These are phyloP conservation scores for Montifringilla adamsi DNA, from an alignment of 2,113 vertebrate genomes.

Conservation along the genomic window DNA sequence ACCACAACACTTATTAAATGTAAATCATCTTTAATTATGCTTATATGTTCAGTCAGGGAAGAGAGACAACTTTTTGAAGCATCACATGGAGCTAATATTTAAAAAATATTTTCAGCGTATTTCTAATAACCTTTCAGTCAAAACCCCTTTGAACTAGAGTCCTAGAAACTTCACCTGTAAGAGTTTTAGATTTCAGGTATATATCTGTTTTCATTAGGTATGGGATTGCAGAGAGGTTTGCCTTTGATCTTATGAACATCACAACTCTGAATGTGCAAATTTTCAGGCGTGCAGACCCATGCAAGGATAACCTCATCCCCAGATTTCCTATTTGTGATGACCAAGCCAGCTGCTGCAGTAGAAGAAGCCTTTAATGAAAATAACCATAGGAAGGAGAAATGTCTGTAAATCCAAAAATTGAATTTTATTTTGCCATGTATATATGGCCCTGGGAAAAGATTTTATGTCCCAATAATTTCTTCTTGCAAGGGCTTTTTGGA, in stretches of 20 bases:
- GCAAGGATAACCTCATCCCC: background rate
- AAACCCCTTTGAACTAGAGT: background rate
- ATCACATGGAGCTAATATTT: background rate
- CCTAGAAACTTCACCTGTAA: background rate
- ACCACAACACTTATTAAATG: background rate
- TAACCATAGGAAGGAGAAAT: background rate
- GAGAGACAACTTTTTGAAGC: background rate
- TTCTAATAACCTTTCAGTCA: background rate
- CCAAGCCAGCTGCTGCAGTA: background rate
- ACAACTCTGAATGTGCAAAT: background rate
- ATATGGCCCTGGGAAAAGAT: rapidly evolving
- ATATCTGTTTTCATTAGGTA: background rate
- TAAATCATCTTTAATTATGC: background rate
- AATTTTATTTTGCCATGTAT: background rate
- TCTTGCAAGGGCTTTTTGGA: background rate
- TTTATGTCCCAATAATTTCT: background rate
- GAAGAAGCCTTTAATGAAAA: background rate
- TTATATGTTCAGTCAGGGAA: background rate
- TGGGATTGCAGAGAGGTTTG: background rate
- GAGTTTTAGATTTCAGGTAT: background rate
- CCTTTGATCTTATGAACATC: background rate
- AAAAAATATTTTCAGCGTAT: background rate
- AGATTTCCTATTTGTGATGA: background rate
- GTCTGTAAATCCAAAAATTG: background rate
- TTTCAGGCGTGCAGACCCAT: background rate